These are phyloP conservation scores for Amaurobius ferox DNA, from an alignment of 2,888 invertebrate species.

Conservation along the genomic window DNA sequence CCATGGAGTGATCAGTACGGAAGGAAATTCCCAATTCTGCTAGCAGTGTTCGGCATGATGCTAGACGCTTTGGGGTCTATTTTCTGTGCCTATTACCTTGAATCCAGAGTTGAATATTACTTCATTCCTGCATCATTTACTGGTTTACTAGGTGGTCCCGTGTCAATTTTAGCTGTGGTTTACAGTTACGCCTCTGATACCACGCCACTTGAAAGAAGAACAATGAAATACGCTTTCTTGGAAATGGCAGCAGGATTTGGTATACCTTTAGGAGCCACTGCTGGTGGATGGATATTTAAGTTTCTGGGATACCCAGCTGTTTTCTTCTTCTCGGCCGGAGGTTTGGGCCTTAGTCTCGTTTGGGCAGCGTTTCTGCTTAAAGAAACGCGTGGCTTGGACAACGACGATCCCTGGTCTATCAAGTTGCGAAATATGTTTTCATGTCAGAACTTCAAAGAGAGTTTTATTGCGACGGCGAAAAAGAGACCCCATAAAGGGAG, in stretches of 20 bases:
- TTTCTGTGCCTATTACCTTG: conserved; percentile 30
- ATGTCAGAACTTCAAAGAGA: conserved; percentile 42
- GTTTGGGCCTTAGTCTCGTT: not conserved
- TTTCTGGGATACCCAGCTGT: conserved; percentile 51
- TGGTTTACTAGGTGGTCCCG: conserved; percentile 38
- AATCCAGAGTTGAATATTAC: conserved; percentile 49
- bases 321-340: conserved; percentile 30
- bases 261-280: conserved; percentile 77
- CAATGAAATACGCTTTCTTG: conserved; percentile 63
- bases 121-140: conserved; percentile 39
- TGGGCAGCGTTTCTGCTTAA: conserved; percentile 30
- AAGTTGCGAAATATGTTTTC: conserved; percentile 34
- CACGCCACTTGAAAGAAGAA: conserved; percentile 35
- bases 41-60: conserved; percentile 49
- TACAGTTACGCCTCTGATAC: conserved; percentile 69
- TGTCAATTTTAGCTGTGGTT: conserved; percentile 24
- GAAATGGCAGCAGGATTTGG: conserved; percentile 83
- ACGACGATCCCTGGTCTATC: conserved; percentile 18
- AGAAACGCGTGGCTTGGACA: conserved; percentile 43
- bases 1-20: conserved; percentile 74
- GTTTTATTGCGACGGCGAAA: conserved; percentile 39
- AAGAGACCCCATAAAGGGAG: conserved; percentile 45
- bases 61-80: conserved; percentile 42
- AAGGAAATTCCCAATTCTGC: conserved; percentile 60
- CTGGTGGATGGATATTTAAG: conserved; percentile 63